A percentile compares a stretch with the other conserved stretches of the same genome.
Evolutionary conservation across 1,140 invertebrate species (phyloP).

Genomic region (Cecropterus lyciades): DNA sequence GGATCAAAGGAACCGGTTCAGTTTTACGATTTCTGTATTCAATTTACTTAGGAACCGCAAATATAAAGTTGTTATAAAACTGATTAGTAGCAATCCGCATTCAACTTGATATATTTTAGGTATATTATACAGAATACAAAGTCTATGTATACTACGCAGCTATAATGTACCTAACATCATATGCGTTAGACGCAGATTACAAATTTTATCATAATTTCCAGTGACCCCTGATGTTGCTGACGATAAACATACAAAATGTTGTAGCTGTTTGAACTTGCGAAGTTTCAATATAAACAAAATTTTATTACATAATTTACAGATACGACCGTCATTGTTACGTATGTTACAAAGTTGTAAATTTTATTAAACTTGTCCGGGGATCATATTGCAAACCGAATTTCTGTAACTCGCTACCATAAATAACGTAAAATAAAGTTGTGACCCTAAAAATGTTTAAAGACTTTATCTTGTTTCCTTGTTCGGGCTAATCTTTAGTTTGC

Average conservation of each 20-base stretch:
- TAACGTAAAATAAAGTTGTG: conserved; percentile 7
- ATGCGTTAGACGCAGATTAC: no score
- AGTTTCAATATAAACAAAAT: background rate
- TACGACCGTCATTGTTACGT: background rate
- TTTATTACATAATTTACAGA: no score
- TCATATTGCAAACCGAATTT: conserved; percentile 4
- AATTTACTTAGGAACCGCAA: background rate
- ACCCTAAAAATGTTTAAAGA: conserved; percentile 3
- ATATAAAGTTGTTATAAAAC: no score
- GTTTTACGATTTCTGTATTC: background rate
- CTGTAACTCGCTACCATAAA: conserved; percentile 10
- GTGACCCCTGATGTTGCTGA: no score
- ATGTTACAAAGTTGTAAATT: conserved; percentile 9
- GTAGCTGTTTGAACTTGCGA: no score
- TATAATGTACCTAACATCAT: no score
- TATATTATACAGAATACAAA: no score
- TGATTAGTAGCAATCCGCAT: no score
- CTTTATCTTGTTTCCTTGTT: conserved; percentile 8
- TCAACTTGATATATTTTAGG: no score
- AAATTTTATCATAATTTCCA: no score
- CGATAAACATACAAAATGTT: no score
- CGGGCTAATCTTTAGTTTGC: background rate
- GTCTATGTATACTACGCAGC: no score
- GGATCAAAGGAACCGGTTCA: background rate
- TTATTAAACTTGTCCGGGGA: conserved; percentile 3